Evolutionary conservation across 2,113 vertebrate genomes (phyloP).

Genomic region (Antechinus stuartii): DNA sequence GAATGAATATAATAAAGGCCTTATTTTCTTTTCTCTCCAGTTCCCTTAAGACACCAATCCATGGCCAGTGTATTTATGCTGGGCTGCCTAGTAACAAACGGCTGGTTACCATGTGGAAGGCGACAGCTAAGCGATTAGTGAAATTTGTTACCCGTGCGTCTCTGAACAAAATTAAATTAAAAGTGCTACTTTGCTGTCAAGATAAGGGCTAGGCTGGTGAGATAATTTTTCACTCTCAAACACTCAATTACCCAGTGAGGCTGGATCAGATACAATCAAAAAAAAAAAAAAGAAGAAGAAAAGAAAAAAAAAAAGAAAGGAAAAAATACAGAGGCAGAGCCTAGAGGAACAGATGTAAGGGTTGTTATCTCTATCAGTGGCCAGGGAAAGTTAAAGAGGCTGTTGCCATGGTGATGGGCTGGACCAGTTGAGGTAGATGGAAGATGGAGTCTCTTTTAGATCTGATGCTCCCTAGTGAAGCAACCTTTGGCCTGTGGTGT

Average conservation of each 20-base stretch:
- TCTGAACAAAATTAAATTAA: constrained; percentile 90
- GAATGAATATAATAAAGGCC: not conserved
- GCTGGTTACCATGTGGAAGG: constrained; percentile 85
- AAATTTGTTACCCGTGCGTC: constrained; percentile 87
- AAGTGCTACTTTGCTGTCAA: constrained; percentile 88
- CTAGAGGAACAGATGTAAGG: constrained; percentile 84
- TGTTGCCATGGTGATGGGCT: constrained; percentile 31
- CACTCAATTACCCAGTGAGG: constrained; percentile 87
- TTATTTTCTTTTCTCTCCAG: not conserved
- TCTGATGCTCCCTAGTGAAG: not conserved
- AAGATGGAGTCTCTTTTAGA: constrained; percentile 37
- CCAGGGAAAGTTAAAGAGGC: constrained; percentile 72
- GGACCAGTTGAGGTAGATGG: constrained; percentile 50
- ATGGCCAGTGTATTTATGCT: constrained; percentile 60
- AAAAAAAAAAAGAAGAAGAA: not conserved
- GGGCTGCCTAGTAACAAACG: constrained; percentile 82
- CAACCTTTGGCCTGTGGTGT: not conserved
- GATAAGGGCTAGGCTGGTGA: constrained; percentile 87
- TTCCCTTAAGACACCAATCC: not conserved
- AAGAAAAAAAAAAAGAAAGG: constrained; percentile 22
- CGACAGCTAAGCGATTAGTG: constrained; percentile 86
- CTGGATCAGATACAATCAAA: constrained; percentile 85
- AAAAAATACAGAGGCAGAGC: constrained; percentile 75
- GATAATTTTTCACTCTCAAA: constrained; percentile 89
- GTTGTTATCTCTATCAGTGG: constrained; percentile 77